Conservation (phyloP, 2,113 vertebrate genomes). For the Colaptes auratus region DNA sequence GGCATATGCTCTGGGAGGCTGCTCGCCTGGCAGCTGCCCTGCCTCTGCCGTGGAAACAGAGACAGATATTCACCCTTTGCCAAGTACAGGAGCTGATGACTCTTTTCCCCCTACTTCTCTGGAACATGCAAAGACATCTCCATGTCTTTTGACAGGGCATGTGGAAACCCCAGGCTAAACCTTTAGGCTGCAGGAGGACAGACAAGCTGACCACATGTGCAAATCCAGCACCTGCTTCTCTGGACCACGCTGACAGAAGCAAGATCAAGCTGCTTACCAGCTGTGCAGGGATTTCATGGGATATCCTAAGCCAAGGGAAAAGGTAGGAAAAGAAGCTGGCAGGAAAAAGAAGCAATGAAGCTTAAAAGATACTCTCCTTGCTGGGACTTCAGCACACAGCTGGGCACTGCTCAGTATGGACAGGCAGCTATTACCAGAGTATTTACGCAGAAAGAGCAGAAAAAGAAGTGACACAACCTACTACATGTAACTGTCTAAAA, state of each 20-base stretch:
- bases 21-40: conserved; percentile 70
- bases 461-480: background rate
- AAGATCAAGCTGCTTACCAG: background rate
- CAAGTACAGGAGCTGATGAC: background rate
- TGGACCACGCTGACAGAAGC: background rate
- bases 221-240: background rate
- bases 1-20: conserved; percentile 72
- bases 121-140: background rate
- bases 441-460: background rate
- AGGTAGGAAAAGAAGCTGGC: background rate
- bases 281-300: background rate
- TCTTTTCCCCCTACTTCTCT: background rate
- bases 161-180: background rate
- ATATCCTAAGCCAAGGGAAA: background rate
- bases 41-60: conserved; percentile 71
- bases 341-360: background rate
- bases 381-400: background rate
- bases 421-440: background rate
- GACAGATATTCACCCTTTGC: background rate
- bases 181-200: background rate
- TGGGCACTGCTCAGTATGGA: background rate
- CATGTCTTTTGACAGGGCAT: background rate
- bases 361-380: background rate
- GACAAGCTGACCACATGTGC: rapidly evolving
- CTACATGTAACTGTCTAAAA: background rate